phyloP scores from a whole-genome alignment of 2,113 vertebrate genomes.

The Leptobrachium leishanense region DNA sequence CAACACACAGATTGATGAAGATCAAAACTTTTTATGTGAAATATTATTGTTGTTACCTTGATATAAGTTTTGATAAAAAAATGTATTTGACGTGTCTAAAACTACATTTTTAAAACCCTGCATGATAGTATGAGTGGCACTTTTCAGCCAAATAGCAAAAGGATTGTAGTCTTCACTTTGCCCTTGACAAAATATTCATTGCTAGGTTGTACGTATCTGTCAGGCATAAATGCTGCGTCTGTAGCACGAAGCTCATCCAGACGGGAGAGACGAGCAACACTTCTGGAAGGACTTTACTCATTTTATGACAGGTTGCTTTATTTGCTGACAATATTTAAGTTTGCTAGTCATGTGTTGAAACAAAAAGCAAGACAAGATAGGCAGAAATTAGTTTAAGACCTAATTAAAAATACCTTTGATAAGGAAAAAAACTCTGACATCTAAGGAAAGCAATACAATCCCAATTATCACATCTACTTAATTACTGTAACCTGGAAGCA shows the following conservation, averaged over 20 bases:
- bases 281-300: conserved; percentile 31
- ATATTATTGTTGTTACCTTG: no score
- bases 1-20: no score
- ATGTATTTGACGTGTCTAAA: no score
- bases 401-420: conserved; percentile 54
- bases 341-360: conserved; percentile 22
- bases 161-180: neutral
- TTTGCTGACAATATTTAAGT: conserved; percentile 39
- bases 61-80: no score
- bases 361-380: conserved; percentile 23
- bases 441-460: conserved; percentile 53
- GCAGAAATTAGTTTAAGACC: conserved; percentile 39
- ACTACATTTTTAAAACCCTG: neutral
- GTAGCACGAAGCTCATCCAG: conserved; percentile 31
- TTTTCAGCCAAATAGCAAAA: conserved; percentile 28
- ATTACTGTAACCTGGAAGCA: conserved; percentile 60
- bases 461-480: conserved; percentile 56
- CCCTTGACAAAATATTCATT: conserved; percentile 24
- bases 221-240: conserved; percentile 34
- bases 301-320: conserved; percentile 38
- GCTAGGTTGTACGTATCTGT: conserved; percentile 29
- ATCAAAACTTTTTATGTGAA: no score
- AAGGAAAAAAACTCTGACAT: conserved; percentile 50
- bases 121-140: conserved; percentile 20
- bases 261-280: conserved; percentile 28